Conservation (phyloP, 2,113 vertebrate species). For the Polyodon spathula region DNA sequence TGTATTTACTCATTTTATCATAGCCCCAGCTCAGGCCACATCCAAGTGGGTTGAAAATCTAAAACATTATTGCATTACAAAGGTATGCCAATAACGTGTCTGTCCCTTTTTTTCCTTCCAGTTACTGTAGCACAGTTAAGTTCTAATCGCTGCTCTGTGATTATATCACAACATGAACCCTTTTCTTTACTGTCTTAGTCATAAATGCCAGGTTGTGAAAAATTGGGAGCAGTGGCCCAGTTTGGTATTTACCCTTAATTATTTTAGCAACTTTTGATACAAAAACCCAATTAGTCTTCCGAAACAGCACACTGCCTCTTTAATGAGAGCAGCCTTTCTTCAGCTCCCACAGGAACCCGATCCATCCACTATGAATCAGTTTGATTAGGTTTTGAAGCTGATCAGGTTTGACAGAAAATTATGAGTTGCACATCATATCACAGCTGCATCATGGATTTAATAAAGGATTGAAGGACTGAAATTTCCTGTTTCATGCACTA, state of each 20-base stretch:
- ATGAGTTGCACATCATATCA: constrained; percentile 8
- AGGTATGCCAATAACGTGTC: too few species aligned
- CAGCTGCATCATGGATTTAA: constrained; percentile 5
- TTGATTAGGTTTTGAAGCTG: constrained; percentile 10
- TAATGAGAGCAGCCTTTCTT: not conserved
- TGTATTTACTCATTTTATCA: too few species aligned
- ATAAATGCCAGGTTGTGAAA: too few species aligned
- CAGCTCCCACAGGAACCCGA: not conserved
- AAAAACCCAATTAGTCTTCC: constrained; percentile 6
- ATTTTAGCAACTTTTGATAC: not conserved
- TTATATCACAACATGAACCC: too few species aligned
- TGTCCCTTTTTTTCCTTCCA: too few species aligned
- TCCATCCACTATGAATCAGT: constrained; percentile 4
- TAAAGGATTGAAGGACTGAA: constrained; percentile 9
- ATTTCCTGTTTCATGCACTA: constrained; percentile 7
- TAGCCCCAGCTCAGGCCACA: too few species aligned
- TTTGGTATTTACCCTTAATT: not conserved
- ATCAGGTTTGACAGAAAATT: constrained; percentile 9
- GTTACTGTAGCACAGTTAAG: too few species aligned
- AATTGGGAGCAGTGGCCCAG: too few species aligned
- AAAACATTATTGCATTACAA: too few species aligned
- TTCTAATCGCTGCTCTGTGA: too few species aligned
- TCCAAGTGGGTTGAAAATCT: too few species aligned
- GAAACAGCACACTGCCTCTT: not conserved
- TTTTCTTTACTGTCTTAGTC: too few species aligned